Percentiles rank a stretch among this genome's conserved stretches.
phyloP scores from a whole-genome alignment of 2,113 vertebrate genomes.

The Malaclemys terrapin region DNA sequence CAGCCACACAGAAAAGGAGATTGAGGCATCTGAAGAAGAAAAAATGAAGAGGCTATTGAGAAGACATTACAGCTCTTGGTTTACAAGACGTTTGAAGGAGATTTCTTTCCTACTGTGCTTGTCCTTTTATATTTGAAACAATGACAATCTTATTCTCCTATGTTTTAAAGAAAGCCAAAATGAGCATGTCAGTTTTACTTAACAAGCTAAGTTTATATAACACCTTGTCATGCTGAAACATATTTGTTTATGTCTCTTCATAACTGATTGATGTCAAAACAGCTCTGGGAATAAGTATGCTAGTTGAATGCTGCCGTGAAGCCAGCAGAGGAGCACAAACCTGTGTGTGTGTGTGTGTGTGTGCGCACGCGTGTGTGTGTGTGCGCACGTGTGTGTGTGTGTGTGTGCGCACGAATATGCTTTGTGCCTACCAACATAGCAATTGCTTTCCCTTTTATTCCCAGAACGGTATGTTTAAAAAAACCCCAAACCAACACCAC shows the following conservation, averaged over 20 bases:
- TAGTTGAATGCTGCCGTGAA: not conserved
- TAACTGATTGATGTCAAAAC: not conserved
- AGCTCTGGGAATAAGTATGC: not conserved
- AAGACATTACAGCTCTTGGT: not conserved
- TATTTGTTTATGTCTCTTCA: not conserved
- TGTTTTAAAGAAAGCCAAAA: not conserved
- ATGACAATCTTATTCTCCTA: not conserved
- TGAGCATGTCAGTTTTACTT: not conserved
- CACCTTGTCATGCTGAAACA: not conserved
- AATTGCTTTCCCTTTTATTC: not conserved
- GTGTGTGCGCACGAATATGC: not conserved
- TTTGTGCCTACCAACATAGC: not conserved
- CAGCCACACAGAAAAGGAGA: not conserved
- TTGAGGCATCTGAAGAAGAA: not conserved
- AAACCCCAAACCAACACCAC: accelerated
- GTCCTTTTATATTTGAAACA: not conserved
- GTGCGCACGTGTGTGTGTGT: too few relatives aligned
- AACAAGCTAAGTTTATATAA: not conserved
- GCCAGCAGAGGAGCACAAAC: not conserved
- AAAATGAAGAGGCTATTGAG: not conserved
- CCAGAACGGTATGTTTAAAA: not conserved
- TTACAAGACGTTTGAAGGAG: not conserved
- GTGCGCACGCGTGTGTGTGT: not conserved
- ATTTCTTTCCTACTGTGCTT: not conserved
- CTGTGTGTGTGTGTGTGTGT: too few relatives aligned